phyloP scores from a whole-genome alignment of 2,113 vertebrate genomes.

The Pholis gunnellus region DNA sequence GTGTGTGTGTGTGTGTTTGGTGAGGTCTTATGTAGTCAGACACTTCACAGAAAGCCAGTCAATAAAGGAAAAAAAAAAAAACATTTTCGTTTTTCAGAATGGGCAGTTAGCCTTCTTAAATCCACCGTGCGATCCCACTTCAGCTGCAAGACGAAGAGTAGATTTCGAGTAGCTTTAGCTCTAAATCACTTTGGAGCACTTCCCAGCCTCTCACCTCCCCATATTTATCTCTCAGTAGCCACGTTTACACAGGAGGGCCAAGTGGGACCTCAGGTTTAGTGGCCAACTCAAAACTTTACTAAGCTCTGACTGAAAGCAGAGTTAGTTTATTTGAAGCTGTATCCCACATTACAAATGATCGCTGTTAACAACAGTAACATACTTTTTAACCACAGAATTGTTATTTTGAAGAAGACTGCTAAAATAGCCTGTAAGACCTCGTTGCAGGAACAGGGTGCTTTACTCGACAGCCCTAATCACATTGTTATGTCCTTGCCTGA shows the following conservation, averaged over 20 bases:
- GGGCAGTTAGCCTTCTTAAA: slow-evolving; percentile 46
- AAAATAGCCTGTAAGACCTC: slow-evolving; percentile 5
- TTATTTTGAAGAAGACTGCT: slow-evolving; percentile 13
- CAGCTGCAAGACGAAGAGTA: slow-evolving; percentile 44
- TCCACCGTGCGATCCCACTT: slow-evolving; percentile 45
- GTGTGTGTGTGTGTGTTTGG: not conserved
- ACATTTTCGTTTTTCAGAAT: slow-evolving; percentile 27
- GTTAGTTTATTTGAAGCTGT: slow-evolving; percentile 44
- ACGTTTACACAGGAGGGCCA: slow-evolving; percentile 39
- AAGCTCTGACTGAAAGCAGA: slow-evolving; percentile 26
- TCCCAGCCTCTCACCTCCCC: slow-evolving; percentile 59
- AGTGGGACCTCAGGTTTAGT: slow-evolving; percentile 30
- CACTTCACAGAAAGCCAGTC: slow-evolving; percentile 20
- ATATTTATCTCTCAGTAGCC: slow-evolving; percentile 41
- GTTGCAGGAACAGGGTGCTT: not conserved
- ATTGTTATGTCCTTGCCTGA: slow-evolving; percentile 17
- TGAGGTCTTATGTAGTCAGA: slow-evolving; percentile 12
- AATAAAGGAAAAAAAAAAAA: slow-evolving; percentile 8
- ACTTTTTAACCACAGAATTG: slow-evolving; percentile 13
- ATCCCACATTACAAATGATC: slow-evolving; percentile 24
- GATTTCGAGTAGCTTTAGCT: slow-evolving; percentile 56
- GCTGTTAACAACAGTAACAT: slow-evolving; percentile 4
- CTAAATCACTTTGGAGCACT: slow-evolving; percentile 60
- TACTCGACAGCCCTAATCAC: slow-evolving; percentile 10
- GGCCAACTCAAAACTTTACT: slow-evolving; percentile 26